Percentiles rank a stretch among this genome's conserved stretches.
phyloP scores from a whole-genome alignment of 2,888 invertebrate genomes.

The Tuta absoluta region DNA sequence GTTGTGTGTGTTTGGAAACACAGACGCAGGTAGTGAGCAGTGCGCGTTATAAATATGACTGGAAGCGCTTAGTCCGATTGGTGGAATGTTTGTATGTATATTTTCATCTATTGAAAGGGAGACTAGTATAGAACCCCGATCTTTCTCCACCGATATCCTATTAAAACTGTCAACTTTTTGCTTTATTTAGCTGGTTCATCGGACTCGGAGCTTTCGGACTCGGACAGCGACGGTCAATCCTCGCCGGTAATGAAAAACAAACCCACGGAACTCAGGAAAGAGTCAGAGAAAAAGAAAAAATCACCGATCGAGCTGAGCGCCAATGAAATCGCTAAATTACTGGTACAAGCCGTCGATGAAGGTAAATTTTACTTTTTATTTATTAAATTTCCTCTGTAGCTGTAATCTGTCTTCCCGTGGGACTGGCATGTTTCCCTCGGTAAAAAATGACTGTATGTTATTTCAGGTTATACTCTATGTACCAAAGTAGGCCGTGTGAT shows the following conservation, averaged over 20 bases:
- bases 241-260: conserved; percentile 35
- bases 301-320: conserved; percentile 60
- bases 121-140: background rate
- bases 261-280: conserved; percentile 35
- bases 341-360: conserved; percentile 67
- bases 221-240: conserved; percentile 37
- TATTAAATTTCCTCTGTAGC: background rate
- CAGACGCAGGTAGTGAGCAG: no score
- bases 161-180: background rate
- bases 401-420: background rate
- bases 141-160: background rate
- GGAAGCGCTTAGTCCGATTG: no score
- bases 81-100: no score
- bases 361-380: conserved; percentile 47
- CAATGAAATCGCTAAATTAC: conserved; percentile 64
- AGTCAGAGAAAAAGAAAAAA: conserved; percentile 41
- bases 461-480: no score
- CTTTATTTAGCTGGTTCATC: background rate
- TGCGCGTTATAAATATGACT: no score
- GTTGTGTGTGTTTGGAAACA: no score
- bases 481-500: no score
- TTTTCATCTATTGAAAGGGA: no score
- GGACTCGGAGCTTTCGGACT: background rate
- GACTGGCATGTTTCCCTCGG: no score
- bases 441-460: no score